phyloP scores from a whole-genome alignment of 2,888 invertebrate genomes.

The Sinotaia quadrata region DNA sequence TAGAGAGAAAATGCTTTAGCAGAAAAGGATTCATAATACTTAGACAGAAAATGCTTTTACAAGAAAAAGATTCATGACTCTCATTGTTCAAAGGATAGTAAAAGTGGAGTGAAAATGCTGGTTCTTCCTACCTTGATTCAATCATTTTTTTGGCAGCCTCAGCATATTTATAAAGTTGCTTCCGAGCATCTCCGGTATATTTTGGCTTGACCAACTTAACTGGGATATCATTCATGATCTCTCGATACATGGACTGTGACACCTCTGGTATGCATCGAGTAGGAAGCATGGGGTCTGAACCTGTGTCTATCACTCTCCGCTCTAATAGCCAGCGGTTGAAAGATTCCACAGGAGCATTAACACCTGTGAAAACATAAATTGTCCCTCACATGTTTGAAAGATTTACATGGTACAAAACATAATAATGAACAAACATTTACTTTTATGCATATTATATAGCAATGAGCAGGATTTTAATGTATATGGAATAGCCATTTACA shows the following conservation, averaged over 20 bases:
- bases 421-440: not conserved
- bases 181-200: constrained; percentile 94
- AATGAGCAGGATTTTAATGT: no score
- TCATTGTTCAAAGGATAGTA: not conserved
- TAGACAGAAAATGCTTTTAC: no score
- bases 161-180: constrained; percentile 92
- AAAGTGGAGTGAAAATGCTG: not conserved
- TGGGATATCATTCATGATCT: constrained; percentile 98
- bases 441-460: no score
- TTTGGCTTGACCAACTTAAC: constrained; percentile 95
- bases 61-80: no score
- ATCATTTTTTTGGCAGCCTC: constrained; percentile 98
- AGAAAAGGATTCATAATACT: no score
- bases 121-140: constrained; percentile 79
- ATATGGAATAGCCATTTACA: no score
- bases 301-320: constrained; percentile 90
- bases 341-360: constrained; percentile 96
- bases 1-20: no score
- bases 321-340: constrained; percentile 97
- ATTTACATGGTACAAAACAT: not conserved
- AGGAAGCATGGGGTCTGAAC: constrained; percentile 91
- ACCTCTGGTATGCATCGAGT: constrained; percentile 93
- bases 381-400: no score
- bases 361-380: no score
- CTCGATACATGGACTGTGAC: constrained; percentile 94